Evolutionary conservation across 2,797 vertebrate genomes (phyloP).

Genomic region (Lates japonicus): DNA sequence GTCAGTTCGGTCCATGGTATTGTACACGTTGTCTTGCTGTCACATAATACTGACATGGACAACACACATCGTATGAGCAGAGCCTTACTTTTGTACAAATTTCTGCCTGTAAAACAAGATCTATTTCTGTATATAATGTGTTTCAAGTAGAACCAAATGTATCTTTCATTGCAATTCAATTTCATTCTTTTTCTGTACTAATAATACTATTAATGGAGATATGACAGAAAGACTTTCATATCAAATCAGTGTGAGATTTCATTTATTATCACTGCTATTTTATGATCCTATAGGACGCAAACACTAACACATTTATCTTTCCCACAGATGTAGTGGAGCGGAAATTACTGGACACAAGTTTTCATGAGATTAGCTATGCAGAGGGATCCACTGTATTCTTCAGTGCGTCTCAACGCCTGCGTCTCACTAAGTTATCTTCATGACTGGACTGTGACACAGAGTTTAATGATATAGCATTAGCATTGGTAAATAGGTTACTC

Average conservation of each 20-base stretch:
- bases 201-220: neutral
- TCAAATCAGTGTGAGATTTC: neutral
- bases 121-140: neutral
- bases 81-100: neutral
- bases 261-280: slow-evolving; percentile 1
- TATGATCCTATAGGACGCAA: neutral
- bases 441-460: neutral
- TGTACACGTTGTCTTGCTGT: too few species aligned
- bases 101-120: neutral
- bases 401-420: slow-evolving; percentile 92
- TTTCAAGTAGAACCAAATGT: neutral
- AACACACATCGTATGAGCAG: too few species aligned
- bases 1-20: too few species aligned
- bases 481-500: too few species aligned
- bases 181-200: neutral
- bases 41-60: too few species aligned
- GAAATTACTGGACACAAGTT: too few species aligned
- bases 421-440: slow-evolving; percentile 95
- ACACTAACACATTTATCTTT: slow-evolving; percentile 32
- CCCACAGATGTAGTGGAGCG: too few species aligned
- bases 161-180: neutral
- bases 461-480: slow-evolving; percentile 17
- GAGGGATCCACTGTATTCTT: slow-evolving; percentile 90
- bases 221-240: neutral
- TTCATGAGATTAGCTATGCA: slow-evolving; percentile 91